A percentile compares a stretch with the other conserved stretches of the same genome.
phyloP scores from a whole-genome alignment of 1,140 invertebrate genomes.

The Lepidurus couesii region DNA sequence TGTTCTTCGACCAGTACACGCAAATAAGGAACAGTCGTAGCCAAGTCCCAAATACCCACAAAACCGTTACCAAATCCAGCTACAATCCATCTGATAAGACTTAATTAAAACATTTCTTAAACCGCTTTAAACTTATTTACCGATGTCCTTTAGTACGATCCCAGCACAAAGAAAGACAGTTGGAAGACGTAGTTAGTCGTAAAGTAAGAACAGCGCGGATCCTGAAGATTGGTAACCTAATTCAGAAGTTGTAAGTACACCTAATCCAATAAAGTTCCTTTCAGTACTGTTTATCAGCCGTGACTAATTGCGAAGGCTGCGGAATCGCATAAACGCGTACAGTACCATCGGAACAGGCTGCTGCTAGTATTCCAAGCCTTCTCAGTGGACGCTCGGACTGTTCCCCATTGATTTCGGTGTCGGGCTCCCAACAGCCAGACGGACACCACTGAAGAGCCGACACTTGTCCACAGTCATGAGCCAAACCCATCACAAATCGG shows the following conservation, averaged over 20 bases:
- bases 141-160: constrained; percentile 45
- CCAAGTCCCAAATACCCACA: constrained; percentile 55
- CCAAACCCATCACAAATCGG: constrained; percentile 51
- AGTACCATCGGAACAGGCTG: constrained; percentile 57
- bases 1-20: constrained; percentile 42
- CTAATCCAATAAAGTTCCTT: neutral
- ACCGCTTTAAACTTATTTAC: constrained; percentile 36
- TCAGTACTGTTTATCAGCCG: neutral
- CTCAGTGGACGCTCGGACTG: constrained; percentile 35
- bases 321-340: constrained; percentile 58
- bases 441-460: constrained; percentile 71
- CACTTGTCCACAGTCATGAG: constrained; percentile 58
- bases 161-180: constrained; percentile 49
- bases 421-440: constrained; percentile 56
- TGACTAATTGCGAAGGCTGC: constrained; percentile 47
- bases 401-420: constrained; percentile 30
- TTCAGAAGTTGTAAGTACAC: neutral
- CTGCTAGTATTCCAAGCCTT: constrained; percentile 62
- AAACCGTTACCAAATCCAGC: constrained; percentile 60
- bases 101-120: too few species aligned
- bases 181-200: constrained; percentile 43
- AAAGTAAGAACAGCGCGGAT: constrained; percentile 45
- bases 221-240: constrained; percentile 44
- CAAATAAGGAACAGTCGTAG: constrained; percentile 50
- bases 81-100: constrained; percentile 46